These are phyloP conservation scores for Drosophila kanekoi DNA, from an alignment of 2,888 invertebrate genomes.

Conservation along the genomic window DNA sequence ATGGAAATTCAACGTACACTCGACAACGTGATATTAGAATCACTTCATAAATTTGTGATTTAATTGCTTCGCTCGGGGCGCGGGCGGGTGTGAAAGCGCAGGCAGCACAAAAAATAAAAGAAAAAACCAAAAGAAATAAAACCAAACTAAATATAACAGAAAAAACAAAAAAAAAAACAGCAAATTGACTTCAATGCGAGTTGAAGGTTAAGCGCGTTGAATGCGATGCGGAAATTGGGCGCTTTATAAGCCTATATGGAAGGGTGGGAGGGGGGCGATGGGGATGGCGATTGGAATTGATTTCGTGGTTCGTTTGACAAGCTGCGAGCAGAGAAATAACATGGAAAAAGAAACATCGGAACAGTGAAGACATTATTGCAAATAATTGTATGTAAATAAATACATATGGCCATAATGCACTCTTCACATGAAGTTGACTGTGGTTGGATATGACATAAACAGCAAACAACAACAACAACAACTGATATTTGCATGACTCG, in stretches of 20 bases:
- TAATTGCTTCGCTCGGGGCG: conserved; percentile 54
- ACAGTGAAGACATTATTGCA: conserved; percentile 34
- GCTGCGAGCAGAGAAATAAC: conserved; percentile 18
- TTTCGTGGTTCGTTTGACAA: conserved; percentile 42
- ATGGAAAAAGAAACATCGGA: conserved; percentile 17
- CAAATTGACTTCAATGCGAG: conserved; percentile 78
- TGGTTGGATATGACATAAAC: conserved; percentile 33
- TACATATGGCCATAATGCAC: conserved; percentile 30
- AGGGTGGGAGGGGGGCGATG: no score
- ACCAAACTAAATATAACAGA: conserved; percentile 4
- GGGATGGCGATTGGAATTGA: conserved; percentile 34
- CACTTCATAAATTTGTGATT: conserved; percentile 70
- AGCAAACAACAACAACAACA: neutral
- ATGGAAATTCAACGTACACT: conserved; percentile 58
- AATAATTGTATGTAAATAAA: conserved; percentile 53
- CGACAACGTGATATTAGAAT: conserved; percentile 59
- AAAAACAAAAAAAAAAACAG: conserved; percentile 19
- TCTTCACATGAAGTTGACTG: conserved; percentile 33
- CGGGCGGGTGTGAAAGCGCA: no score
- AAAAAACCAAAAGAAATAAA: conserved; percentile 10
- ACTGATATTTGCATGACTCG: conserved; percentile 23
- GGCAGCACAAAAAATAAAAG: conserved; percentile 16
- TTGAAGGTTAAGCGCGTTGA: conserved; percentile 73
- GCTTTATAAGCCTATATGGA: conserved; percentile 3
- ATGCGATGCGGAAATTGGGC: conserved; percentile 63